Evolutionary conservation across 2,888 invertebrate genomes (phyloP), one percentile per base, ranked within the genome.

Genomic region (Anticlea derivata): DNA sequence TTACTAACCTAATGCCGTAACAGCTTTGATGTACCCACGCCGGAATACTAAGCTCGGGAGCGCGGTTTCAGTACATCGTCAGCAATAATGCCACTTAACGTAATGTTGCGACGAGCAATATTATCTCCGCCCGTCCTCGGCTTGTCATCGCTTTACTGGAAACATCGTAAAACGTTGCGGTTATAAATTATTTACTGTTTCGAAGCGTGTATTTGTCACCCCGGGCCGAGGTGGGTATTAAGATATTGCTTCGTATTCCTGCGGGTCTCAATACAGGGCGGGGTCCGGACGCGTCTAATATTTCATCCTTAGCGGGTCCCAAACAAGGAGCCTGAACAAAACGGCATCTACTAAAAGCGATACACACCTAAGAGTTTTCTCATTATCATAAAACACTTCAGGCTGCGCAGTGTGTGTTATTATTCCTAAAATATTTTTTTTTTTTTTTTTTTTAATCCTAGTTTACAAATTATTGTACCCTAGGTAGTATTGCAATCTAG

Each of bases 161-260:
- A 80, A 77, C 75, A 74, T 74, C 77, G 77, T 80, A 80, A 79
- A 78, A 77, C 71, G 73, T 58, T 70, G 71, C 73, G 76, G 80
- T 86, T 84, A 85, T 88, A 88, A 87, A 88, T 89, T 86, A 88
- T 87, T 82, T 81, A 86, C 86, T 76, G 80, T 86, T 86, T 79
- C 75, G 76, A 77, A 79, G 80, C 83, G 75, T 74, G 82, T 83
- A 86, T 88, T 88, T 87, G 87, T 90, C 88, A 87, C 83, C 77
- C 73, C 70, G 72, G 78, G 78, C 79, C 77, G 73, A 71, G 83
- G 79, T 75, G 71, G 78, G 80, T 89, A 87, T 88, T 88, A 90
- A 84, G 89, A 88, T 87, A 89, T 89, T 89, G 86, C 87, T 82
- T 75, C 78, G 78, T 85, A 85, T 83, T 85, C 90, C 87, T 78